phyloP scores from a whole-genome alignment of 2,113 vertebrate species.

The Rhinolophus sinicus region DNA sequence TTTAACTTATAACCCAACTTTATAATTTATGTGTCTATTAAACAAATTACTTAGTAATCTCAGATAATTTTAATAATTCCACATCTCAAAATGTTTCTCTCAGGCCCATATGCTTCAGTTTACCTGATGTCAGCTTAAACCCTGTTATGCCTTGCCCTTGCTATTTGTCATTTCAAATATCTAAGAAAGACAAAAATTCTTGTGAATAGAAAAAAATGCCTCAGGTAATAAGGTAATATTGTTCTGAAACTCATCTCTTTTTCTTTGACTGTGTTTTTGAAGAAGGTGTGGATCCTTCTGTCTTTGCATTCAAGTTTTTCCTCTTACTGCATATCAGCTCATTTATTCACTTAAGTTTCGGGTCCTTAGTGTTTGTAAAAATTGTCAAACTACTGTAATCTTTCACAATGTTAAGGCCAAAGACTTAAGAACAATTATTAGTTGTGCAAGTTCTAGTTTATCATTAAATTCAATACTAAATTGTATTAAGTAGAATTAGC shows the following conservation, averaged over 20 bases:
- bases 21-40: background rate
- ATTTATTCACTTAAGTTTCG: background rate
- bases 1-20: background rate
- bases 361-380: background rate
- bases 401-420: background rate
- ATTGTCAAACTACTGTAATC: background rate
- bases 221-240: background rate
- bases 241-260: background rate
- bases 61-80: background rate
- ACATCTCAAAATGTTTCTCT: conserved; percentile 33
- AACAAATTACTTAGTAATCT: background rate
- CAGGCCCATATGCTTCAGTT: background rate
- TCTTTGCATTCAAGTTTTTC: background rate
- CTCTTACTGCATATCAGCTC: background rate
- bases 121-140: background rate
- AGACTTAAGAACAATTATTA: background rate
- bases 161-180: conserved; percentile 25
- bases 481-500: conserved; percentile 29
- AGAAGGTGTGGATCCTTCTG: background rate
- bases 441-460: background rate
- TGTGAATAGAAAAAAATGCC: background rate
- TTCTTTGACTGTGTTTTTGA: background rate
- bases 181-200: background rate
- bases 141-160: background rate
- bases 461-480: conserved; percentile 14